Conservation (phyloP, 1,140 invertebrate species). For the Drosophila paulistorum region DNA sequence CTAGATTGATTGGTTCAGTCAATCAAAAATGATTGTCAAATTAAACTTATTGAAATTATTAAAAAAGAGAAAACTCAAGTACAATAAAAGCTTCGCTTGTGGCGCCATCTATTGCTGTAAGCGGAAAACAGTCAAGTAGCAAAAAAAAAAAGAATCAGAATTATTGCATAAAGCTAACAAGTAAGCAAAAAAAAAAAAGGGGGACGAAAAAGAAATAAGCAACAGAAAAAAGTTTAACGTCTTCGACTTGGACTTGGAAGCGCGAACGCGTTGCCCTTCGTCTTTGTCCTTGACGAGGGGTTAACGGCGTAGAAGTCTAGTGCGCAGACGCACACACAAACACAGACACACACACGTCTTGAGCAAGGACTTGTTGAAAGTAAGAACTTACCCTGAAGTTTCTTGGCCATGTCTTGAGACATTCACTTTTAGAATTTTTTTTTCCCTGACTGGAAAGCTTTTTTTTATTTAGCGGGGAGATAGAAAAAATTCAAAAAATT, state of each 20-base stretch:
- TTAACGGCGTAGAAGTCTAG: conserved; percentile 47
- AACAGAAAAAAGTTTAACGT: conserved; percentile 47
- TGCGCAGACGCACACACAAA: conserved; percentile 56
- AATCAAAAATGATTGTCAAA: not conserved
- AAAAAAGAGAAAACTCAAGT: not conserved
- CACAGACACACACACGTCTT: conserved; percentile 8
- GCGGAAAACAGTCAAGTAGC: conserved; percentile 9
- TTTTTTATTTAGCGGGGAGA: conserved; percentile 22
- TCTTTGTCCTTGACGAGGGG: conserved; percentile 30
- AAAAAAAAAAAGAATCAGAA: conserved; percentile 23
- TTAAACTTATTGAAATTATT: conserved; percentile 3
- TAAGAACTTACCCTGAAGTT: conserved; percentile 43
- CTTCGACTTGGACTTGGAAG: conserved; percentile 44
- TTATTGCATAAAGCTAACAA: conserved; percentile 22
- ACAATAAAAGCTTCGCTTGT: conserved; percentile 54
- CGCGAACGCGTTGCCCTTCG: conserved; percentile 15
- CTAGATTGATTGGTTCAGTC: conserved; percentile 12
- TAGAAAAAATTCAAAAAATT: not conserved
- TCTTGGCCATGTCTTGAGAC: conserved; percentile 16
- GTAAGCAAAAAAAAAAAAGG: conserved; percentile 26
- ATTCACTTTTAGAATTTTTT: conserved; percentile 48
- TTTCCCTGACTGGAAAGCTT: conserved; percentile 50
- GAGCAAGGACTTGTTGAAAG: conserved; percentile 13
- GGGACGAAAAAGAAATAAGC: conserved; percentile 21
- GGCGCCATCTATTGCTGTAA: conserved; percentile 59